Conservation (phyloP, 2,113 vertebrate species). For the Prunella himalayana region DNA sequence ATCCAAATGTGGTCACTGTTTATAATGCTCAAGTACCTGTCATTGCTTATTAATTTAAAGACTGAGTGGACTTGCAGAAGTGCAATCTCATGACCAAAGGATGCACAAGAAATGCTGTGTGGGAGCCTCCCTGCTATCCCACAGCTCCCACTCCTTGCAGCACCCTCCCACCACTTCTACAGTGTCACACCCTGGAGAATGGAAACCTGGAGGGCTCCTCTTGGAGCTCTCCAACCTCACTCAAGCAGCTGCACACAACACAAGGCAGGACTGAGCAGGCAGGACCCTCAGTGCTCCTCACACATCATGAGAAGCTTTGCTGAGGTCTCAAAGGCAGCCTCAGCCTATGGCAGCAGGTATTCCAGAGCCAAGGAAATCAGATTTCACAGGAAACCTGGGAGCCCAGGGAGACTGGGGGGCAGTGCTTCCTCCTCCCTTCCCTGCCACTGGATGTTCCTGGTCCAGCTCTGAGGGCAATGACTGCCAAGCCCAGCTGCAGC, state of each 20-base stretch:
- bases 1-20: not conserved
- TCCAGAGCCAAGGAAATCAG: not conserved
- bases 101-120: accelerated
- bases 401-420: not conserved
- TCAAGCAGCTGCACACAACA: not conserved
- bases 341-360: not conserved
- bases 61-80: not conserved
- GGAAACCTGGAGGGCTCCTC: not conserved
- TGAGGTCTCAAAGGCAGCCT: not conserved
- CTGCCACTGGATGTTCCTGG: accelerated
- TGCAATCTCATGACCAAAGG: not conserved
- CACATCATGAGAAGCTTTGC: not conserved
- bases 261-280: not conserved
- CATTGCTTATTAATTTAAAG: not conserved
- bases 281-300: not conserved
- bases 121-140: not conserved
- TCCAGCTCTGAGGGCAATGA: not conserved
- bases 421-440: not conserved
- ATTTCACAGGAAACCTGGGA: not conserved
- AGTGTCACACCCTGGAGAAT: accelerated
- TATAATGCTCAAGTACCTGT: not conserved
- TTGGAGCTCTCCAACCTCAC: not conserved
- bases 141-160: not conserved
- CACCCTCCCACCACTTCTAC: not conserved
- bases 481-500: not conserved